A percentile compares a stretch with the other conserved stretches of the same genome.
Conservation (phyloP, 2,888 invertebrate species). For the Leucophora obtusa region DNA sequence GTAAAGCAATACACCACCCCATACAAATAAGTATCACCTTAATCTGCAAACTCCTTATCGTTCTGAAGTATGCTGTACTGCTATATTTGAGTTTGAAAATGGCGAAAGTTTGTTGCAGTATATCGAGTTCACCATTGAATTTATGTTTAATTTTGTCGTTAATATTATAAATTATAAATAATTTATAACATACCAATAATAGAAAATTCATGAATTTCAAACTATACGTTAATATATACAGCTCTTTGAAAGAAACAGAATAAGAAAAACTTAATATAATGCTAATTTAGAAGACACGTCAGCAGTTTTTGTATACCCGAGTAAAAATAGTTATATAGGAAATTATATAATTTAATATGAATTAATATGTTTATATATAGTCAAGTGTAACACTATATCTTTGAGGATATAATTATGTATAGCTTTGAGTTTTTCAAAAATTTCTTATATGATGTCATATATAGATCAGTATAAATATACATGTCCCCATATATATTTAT, state of each 20-base stretch:
- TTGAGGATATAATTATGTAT: no score
- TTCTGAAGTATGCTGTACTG: background rate
- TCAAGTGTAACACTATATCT: no score
- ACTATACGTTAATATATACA: constrained; percentile 25
- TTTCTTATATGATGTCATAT: no score
- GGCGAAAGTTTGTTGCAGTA: constrained; percentile 42
- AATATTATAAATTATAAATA: constrained; percentile 53
- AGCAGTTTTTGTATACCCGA: no score
- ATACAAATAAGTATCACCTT: background rate
- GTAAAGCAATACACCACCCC: background rate
- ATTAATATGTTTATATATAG: no score
- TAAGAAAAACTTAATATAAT: constrained; percentile 44
- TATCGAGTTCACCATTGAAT: constrained; percentile 4
- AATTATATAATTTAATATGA: no score
- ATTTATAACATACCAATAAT: constrained; percentile 44
- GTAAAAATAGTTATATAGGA: no score
- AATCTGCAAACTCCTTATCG: background rate
- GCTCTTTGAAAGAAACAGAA: background rate
- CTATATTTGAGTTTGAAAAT: constrained; percentile 41
- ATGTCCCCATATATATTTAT: no score
- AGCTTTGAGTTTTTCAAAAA: no score
- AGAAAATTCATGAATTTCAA: constrained; percentile 39
- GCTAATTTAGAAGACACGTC: constrained; percentile 61
- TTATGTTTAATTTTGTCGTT: constrained; percentile 19
- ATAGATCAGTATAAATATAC: no score